Percentiles rank a stretch among this genome's conserved stretches.
Conservation (phyloP, 2,113 vertebrate genomes). For the Neomonachus schauinslandi region DNA sequence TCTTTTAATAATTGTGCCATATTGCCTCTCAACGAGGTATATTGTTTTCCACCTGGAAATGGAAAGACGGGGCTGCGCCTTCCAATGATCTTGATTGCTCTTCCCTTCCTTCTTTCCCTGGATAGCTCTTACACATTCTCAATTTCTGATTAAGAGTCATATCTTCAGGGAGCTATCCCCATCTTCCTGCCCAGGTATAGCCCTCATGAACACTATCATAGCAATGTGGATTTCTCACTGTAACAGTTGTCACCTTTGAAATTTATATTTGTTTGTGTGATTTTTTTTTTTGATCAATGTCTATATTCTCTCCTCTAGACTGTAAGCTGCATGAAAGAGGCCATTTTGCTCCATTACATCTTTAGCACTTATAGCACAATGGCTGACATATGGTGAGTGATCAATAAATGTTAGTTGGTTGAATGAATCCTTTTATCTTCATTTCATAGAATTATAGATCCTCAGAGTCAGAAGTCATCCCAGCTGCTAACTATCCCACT, state of each 20-base stretch:
- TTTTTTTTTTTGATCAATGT: neutral
- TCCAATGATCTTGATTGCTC: neutral
- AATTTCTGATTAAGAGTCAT: neutral
- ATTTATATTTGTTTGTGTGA: neutral
- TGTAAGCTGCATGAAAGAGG: neutral
- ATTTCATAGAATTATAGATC: neutral
- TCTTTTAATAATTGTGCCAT: neutral
- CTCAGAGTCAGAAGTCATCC: neutral
- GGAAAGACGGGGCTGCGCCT: neutral
- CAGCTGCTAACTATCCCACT: neutral
- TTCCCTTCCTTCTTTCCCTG: neutral
- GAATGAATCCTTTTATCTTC: neutral
- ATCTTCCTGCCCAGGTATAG: neutral
- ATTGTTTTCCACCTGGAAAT: neutral
- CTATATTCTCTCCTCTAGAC: neutral
- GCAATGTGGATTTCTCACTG: neutral
- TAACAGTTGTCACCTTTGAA: neutral
- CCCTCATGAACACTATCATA: neutral
- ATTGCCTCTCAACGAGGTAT: neutral
- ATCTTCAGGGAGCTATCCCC: neutral
- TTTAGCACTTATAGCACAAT: neutral
- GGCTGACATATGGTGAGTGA: neutral
- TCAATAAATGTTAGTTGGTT: neutral
- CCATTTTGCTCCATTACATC: neutral
- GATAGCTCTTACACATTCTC: neutral